These are phyloP conservation scores for Astreopora myriophthalma DNA, from an alignment of 64 coral and sea anemone genomes.

Conservation along the genomic window DNA sequence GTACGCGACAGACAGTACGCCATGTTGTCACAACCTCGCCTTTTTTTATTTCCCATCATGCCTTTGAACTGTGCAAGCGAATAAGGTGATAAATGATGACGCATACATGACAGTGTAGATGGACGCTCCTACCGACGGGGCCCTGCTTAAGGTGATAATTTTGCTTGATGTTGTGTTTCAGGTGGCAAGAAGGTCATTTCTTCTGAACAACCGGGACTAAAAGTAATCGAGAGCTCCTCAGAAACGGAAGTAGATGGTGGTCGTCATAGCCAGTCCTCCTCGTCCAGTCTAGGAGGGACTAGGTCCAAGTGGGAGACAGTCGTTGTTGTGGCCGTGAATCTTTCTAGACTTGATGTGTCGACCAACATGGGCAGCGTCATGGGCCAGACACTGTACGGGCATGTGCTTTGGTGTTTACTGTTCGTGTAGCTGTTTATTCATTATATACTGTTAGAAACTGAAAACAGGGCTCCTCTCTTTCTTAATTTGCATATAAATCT, in stretches of 20 bases:
- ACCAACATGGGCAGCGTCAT: constrained; percentile 98
- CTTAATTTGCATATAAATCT: too few species aligned
- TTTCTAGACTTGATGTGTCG: constrained; percentile 87
- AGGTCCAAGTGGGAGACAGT: constrained; percentile 96
- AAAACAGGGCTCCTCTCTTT: too few species aligned
- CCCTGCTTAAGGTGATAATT: constrained; percentile 6
- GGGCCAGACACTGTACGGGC: constrained; percentile 90
- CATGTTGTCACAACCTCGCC: too few species aligned
- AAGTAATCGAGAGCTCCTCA: constrained; percentile 47
- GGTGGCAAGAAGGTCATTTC: not conserved
- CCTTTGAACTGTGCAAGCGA: too few species aligned
- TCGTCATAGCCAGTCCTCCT: constrained; percentile 80
- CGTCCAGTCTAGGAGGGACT: constrained; percentile 66
- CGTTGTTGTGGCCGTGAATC: constrained; percentile 86
- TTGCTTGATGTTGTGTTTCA: not conserved
- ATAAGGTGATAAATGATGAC: too few species aligned
- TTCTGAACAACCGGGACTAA: not conserved
- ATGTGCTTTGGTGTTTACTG: not conserved
- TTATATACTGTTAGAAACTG: too few species aligned
- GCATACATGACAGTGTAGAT: too few species aligned
- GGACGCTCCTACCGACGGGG: too few species aligned
- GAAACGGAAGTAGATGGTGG: constrained; percentile 83
- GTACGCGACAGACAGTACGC: too few species aligned
- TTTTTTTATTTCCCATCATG: too few species aligned
- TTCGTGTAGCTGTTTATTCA: not conserved